Evolutionary conservation across 2,888 invertebrate species (phyloP), one percentile per base, ranked within the genome.

Genomic region (Noctua pronuba): DNA sequence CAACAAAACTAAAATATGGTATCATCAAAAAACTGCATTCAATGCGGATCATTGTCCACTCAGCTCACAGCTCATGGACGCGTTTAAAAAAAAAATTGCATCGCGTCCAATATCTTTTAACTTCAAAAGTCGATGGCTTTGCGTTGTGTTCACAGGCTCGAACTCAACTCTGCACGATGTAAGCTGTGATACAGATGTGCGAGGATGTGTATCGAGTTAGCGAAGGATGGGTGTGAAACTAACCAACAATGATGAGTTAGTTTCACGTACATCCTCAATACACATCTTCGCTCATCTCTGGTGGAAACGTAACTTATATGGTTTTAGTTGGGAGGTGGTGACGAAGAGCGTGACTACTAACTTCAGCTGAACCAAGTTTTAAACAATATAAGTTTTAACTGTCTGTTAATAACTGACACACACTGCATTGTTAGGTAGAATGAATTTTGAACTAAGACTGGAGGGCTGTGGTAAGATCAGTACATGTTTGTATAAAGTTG

Each of bases 311-410:
- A 46, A 16, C 46, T 46, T 13, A 44, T 2, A 44, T 44, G 46
- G 46, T 46, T 46, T 46, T 46, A 46, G 46, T 46, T 16, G 16
- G 5, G 16, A 46, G 16, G 5, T 16, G 11, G 46, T 46, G 21
- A 49, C 7, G 7, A 49, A 49, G 44, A 28, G n/a, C n/a, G 31
- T 21, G 8, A 24, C 31, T 35, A 18, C 13, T 7, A 31, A n/a
- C 10, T n/a, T 38, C 10, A 65, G 49, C 49, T 18, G 24, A 35
- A 35, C 8, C 24, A 68, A 68, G 18, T 68, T 68, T 31, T 35
- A 49, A 49, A 68, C 49, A 49, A 52, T 35, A 16, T 24, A 69
- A 69, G n/a, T 69, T 68, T 18, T 68, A 49, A 24, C 10, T n/a
- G 6, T 49, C 24, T 68, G 16, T 38, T 38, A n/a, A 24, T n/a